Conservation (phyloP, 2,888 invertebrate species). For the Anodontia alba region DNA sequence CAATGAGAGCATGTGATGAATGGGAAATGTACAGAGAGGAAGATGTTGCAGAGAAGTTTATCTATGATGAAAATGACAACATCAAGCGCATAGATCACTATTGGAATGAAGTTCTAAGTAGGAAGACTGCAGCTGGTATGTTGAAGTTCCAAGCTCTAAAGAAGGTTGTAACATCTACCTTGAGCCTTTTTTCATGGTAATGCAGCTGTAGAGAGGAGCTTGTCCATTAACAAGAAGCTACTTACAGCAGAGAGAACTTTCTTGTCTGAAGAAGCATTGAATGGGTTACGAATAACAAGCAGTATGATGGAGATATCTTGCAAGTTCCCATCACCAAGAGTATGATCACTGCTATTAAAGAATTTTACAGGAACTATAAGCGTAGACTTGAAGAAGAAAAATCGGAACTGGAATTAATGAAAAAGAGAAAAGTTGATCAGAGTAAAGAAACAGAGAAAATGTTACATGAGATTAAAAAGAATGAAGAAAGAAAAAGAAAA, state of each 20-base stretch:
- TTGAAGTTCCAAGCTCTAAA: slow-evolving; percentile 24
- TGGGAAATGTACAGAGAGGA: slow-evolving; percentile 33
- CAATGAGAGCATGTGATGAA: slow-evolving; percentile 1
- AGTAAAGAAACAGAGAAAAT: slow-evolving; percentile 13
- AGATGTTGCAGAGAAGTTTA: slow-evolving; percentile 20
- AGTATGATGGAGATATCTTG: slow-evolving; percentile 26
- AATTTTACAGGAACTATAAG: slow-evolving; percentile 24
- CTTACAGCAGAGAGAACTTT: slow-evolving; percentile 38
- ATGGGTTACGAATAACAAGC: slow-evolving; percentile 40
- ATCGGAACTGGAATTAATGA: neutral
- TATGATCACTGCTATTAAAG: slow-evolving; percentile 1
- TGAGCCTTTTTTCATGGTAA: slow-evolving; percentile 34
- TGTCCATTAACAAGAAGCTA: slow-evolving; percentile 44
- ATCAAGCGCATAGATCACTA: slow-evolving; percentile 28
- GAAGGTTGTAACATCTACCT: slow-evolving; percentile 27
- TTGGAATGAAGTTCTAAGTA: slow-evolving; percentile 37
- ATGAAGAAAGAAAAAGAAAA: too few relatives aligned
- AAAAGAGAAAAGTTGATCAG: neutral
- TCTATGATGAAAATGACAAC: slow-evolving; percentile 18
- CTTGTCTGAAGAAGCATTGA: slow-evolving; percentile 39
- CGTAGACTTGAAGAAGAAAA: slow-evolving; percentile 31
- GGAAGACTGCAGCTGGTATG: slow-evolving; percentile 18
- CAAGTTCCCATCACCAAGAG: slow-evolving; percentile 29
- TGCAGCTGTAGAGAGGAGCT: slow-evolving; percentile 45
- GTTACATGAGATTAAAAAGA: too few relatives aligned